These are phyloP conservation scores for Lithobates pipiens DNA, from an alignment of 2,797 vertebrate species.

Conservation along the genomic window DNA sequence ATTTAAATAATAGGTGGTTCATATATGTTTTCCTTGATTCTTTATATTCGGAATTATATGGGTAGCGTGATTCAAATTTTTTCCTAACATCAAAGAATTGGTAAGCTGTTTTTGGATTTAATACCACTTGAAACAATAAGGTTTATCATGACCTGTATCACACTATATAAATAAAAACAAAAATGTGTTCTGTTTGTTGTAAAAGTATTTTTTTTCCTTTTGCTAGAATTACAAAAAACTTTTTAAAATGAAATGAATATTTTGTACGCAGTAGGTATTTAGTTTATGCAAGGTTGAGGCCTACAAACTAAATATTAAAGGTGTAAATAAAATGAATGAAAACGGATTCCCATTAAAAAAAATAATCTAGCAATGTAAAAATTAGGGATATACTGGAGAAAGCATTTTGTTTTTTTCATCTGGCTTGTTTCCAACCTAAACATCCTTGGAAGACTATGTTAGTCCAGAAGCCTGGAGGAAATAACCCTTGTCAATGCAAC, in stretches of 20 bases:
- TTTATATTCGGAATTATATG: no score
- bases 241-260: neutral
- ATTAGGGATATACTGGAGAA: neutral
- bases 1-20: no score
- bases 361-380: neutral
- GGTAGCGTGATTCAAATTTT: no score
- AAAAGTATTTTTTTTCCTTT: neutral
- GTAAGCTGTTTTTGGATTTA: no score
- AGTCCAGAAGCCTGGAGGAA: constrained; percentile 28
- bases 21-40: no score
- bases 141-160: no score
- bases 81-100: no score
- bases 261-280: neutral
- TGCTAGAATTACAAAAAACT: neutral
- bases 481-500: constrained; percentile 16
- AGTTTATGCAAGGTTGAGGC: neutral
- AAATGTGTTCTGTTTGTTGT: neutral
- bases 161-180: no score
- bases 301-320: no score
- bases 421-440: constrained; percentile 43
- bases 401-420: constrained; percentile 12
- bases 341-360: neutral
- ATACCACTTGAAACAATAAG: no score
- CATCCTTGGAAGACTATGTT: constrained; percentile 25
- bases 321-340: neutral